Base-by-base conservation (phyloP, 2,888 invertebrate species). In the Caenorhabditis japonica region DNA sequence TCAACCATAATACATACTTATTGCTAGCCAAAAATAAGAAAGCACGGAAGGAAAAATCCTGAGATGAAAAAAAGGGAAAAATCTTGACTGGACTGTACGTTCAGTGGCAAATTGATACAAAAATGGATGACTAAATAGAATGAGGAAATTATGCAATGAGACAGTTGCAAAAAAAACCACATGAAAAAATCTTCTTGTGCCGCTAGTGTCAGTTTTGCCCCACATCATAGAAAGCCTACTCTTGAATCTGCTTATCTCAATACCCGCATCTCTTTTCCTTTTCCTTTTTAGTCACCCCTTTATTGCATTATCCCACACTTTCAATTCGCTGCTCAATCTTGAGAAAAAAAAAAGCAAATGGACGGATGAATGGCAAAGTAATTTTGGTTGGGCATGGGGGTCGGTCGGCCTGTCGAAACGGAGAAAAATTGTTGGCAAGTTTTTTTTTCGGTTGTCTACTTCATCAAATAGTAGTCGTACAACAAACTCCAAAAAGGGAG, bases 271-370 rank as follows among this genome's bases (percentile, higher is more conserved):
- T 66, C 56, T 44, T 66, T 39, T 52, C 49, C 56, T 56, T 66
- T 66, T 66, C 49, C 56, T 56, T 66, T 66, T 66, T 56, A 66
- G 66, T 56, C 66, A 66, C 56, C 66, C 66, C 66, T 66, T 66
- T 66, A 66, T 66, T 66, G 66, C 66, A 66, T 66, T 66, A 66
- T 66, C 56, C 66, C 56, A 66, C 66, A 66, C 66, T 66, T 64
- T 55, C 64, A 47, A 55, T 64, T 41, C 64, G 21, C 55, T 64
- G 64, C 66, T 66, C 56, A 56, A 66, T 66, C 66, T 66, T 66
- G 66, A 66, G 64, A 41, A 64, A 34, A 41, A 47, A 56, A 53
- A 62, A 55, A 47, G 64, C 30, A 30, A 30, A 64, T 55, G 56
- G 66, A 51, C 38, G 51, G 44, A 27, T 43, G 27, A 25, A 44